Conservation (phyloP, 2,888 invertebrate genomes). For the Dinocampus coccinellae region DNA sequence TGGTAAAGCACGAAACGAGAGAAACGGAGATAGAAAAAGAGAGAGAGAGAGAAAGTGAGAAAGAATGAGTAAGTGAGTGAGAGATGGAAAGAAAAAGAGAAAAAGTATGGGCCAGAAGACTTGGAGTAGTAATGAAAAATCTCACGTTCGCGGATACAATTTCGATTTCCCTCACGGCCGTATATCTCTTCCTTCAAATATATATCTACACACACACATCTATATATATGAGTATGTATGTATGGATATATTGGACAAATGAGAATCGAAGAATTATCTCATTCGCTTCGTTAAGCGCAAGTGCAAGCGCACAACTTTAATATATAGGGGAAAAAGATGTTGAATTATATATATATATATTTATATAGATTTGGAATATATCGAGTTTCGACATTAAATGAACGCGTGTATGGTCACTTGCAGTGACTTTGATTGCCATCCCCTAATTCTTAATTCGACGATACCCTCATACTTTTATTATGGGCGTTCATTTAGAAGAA, state of each 20-base stretch:
- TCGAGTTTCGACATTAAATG: constrained; percentile 11
- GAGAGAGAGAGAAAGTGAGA: neutral
- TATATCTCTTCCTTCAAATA: constrained; percentile 31
- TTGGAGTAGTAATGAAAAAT: constrained; percentile 51
- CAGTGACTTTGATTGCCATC: constrained; percentile 5
- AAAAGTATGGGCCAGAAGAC: constrained; percentile 27
- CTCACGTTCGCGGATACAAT: constrained; percentile 48
- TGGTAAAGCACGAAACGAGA: neutral
- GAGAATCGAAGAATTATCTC: constrained; percentile 36
- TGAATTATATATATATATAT: neutral
- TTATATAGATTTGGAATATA: neutral
- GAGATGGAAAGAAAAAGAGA: neutral
- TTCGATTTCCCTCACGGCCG: constrained; percentile 38
- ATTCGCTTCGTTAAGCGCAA: constrained; percentile 29
- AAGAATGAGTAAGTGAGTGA: neutral
- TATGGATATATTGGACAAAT: constrained; percentile 29
- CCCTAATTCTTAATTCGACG: too few species aligned
- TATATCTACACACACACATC: neutral
- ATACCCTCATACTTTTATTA: neutral
- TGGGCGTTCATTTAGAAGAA: constrained; percentile 20
- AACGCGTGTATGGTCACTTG: neutral
- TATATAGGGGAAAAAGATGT: neutral
- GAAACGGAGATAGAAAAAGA: neutral
- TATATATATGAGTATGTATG: neutral
- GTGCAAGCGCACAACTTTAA: neutral